phyloP scores from a whole-genome alignment of 2,888 invertebrate species.

The Junonia oenone region DNA sequence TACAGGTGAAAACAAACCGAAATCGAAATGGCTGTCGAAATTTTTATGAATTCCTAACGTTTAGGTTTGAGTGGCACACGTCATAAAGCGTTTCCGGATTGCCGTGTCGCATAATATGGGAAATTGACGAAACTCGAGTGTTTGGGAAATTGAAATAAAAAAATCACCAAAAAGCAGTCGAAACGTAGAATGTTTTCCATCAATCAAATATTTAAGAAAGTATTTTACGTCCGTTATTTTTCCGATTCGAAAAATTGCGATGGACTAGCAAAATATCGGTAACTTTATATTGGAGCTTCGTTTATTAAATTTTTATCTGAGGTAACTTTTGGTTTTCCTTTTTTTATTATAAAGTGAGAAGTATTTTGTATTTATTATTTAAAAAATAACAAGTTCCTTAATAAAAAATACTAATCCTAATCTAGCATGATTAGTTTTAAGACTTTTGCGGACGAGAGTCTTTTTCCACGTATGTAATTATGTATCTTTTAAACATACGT shows the following conservation, averaged over 20 bases:
- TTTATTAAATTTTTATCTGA: neutral
- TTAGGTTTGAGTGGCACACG: neutral
- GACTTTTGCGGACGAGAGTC: too few species aligned
- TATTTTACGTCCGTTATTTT: neutral
- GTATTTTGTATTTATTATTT: neutral
- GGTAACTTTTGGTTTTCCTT: neutral
- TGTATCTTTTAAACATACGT: too few species aligned
- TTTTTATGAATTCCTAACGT: slow-evolving; percentile 2
- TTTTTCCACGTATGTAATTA: too few species aligned
- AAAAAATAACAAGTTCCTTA: too few species aligned
- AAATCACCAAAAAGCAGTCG: neutral
- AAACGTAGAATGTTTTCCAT: neutral
- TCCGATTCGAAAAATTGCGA: neutral
- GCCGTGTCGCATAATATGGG: neutral
- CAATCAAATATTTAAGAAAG: neutral
- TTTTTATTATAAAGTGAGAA: neutral
- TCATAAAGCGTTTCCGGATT: neutral
- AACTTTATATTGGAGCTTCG: neutral
- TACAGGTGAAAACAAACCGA: neutral
- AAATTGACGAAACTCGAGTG: neutral
- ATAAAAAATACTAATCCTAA: too few species aligned
- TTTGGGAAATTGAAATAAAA: neutral
- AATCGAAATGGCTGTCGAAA: neutral
- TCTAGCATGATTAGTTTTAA: too few species aligned
- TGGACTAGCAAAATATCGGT: neutral